Evolutionary conservation across 2,888 invertebrate genomes (phyloP), one percentile per base, ranked within the genome.

Genomic region (Xanthorhoe designata): DNA sequence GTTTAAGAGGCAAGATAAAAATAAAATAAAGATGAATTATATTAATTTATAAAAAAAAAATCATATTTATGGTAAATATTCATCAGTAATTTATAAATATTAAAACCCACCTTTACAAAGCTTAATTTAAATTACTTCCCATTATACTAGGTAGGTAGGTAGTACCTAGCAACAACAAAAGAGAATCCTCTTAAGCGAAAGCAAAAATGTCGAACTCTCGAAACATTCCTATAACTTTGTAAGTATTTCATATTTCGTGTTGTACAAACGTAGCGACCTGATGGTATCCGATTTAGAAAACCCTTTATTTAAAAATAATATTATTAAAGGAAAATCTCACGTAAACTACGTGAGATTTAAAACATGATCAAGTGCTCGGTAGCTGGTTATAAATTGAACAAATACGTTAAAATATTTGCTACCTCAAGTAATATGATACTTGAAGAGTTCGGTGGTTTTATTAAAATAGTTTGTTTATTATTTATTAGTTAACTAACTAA

Each of bases 181-280:
- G 73, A 50, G 82, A 83, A 85, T 84, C 79, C 82, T 78, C 80
- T 81, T 81, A 79, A 76, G 72, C 66, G 75, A 70, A 74, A 75
- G 78, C 81, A 82, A 87, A 84, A 86, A 84, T 83, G 77, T 82
- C 75, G 76, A 83, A 85, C 79, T 84, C 77, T 69, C 66, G 67
- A 82, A 87, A 84, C 82, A 85, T 86, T 82, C 76, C 72, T 78
- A 82, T 76, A 82, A 84, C 81, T 86, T 74, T 51, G 77, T 78
- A 83, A 85, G 79, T 83, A 82, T 86, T 86, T 82, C 67, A 83
- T 79, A 84, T 83, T 81, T 83, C 75, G 78, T 77, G 80, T 81
- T 80, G 80, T 79, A 83, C 80, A 82, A 83, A 79, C 75, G 76
- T 45, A 55, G 67, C 24, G 51, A n/a, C 49, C 73, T 74, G 70